Percentiles rank a stretch among this genome's conserved stretches.
Conservation (phyloP, 2,888 invertebrate species). For the Leistus spinibarbis region DNA sequence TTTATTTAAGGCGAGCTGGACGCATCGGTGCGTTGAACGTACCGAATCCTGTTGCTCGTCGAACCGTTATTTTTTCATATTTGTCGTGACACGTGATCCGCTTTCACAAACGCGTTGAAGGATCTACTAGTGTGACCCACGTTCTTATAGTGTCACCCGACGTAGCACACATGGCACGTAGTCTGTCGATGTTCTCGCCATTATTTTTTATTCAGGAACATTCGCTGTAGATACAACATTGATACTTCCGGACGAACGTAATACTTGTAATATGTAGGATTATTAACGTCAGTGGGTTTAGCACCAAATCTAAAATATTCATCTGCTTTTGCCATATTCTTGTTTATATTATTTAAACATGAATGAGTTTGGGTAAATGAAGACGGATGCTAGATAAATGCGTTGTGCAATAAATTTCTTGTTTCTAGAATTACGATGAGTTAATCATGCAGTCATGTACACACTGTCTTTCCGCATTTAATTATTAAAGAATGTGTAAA, state of each 20-base stretch:
- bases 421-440: background rate
- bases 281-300: background rate
- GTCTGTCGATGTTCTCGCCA: background rate
- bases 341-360: conserved; percentile 49
- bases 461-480: background rate
- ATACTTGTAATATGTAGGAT: background rate
- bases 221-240: background rate
- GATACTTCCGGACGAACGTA: background rate
- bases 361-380: conserved; percentile 49
- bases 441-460: conserved; percentile 7
- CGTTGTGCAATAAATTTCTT: background rate
- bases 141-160: background rate
- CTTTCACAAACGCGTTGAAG: conserved; percentile 29
- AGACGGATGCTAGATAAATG: conserved; percentile 46
- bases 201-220: conserved; percentile 4
- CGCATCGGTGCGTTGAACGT: too few relatives aligned
- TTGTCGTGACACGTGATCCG: conserved; percentile 49
- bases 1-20: too few relatives aligned
- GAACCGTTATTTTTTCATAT: conserved; percentile 47
- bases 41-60: conserved; percentile 45
- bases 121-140: background rate
- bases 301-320: conserved; percentile 43
- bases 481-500: conserved; percentile 22
- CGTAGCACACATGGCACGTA: background rate
- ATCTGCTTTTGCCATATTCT: conserved; percentile 46